phyloP scores from a whole-genome alignment of 2,888 invertebrate genomes.

The Crematogaster levior region DNA sequence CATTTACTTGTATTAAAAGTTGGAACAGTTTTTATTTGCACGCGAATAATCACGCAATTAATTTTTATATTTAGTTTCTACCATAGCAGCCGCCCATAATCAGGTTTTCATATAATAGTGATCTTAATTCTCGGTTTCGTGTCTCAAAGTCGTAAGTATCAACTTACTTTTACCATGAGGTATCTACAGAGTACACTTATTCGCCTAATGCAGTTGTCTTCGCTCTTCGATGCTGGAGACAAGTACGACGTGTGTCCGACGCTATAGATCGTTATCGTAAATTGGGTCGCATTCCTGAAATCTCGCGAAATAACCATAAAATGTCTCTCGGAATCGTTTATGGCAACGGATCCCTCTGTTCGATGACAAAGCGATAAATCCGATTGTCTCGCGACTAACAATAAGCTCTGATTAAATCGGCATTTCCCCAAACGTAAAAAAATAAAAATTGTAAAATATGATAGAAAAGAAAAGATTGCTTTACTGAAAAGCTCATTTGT shows the following conservation, averaged over 20 bases:
- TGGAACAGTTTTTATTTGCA: not conserved
- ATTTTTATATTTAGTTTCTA: not conserved
- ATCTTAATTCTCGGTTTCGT: slow-evolving; percentile 6
- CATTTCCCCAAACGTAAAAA: not conserved
- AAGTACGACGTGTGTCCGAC: slow-evolving; percentile 41
- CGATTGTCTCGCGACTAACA: not conserved
- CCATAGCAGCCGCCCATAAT: not conserved
- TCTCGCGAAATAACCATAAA: slow-evolving; percentile 70
- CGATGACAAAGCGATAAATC: slow-evolving; percentile 2
- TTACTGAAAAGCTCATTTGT: not conserved
- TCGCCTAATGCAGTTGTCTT: slow-evolving; percentile 41
- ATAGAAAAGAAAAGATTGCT: not conserved
- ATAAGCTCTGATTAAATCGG: not conserved
- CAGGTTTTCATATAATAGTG: not conserved
- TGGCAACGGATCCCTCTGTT: not conserved
- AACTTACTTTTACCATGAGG: slow-evolving; percentile 2
- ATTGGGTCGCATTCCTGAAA: slow-evolving; percentile 78
- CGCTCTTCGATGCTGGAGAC: slow-evolving; percentile 17
- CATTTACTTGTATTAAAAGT: not conserved
- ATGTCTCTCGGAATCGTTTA: slow-evolving; percentile 50
- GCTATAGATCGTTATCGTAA: slow-evolving; percentile 75
- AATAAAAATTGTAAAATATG: not conserved
- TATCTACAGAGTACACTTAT: not conserved
- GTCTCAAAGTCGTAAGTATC: slow-evolving; percentile 1
- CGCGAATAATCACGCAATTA: not conserved